Evolutionary conservation across 2,888 invertebrate genomes (phyloP), one percentile per base, ranked within the genome.

Genomic region (Elegia similella): DNA sequence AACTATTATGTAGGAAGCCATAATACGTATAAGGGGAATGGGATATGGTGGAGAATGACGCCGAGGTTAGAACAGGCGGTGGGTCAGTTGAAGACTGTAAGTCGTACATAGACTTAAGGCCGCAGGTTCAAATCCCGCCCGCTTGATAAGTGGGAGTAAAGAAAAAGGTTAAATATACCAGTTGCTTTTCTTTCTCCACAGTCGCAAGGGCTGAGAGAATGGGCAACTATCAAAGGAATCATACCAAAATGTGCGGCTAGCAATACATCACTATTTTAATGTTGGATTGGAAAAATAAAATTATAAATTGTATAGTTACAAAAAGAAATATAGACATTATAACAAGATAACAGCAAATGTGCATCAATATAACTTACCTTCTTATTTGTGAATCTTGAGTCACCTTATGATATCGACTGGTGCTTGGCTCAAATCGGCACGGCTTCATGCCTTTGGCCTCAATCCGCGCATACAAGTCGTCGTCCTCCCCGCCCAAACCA

Each of bases 401-500:
- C 53, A 95, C 76, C 95, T 95, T 95, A 34, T 94, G 93, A 74
- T 95, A 96, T 56, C 92, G 92, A 62, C 95, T 95, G 17, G 94
- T 92, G 10, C 92, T 85, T 10, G 95, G 94, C 52, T 94, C 93
- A 81, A 96, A 96, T 58, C 96, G 92, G 55, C 93, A 94, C 7
- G 95, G 84, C 68, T 92, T 86, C 42, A 93, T 76, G 42, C 92
- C 79, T 50, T 86, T 78, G 32, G 86, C 78, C 54, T 86, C 73
- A 16, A 94, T 72, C 10, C 94, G 82, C 10, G 80, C 89, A 71
- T 93, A 95, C 61, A 98, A 93, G 80, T 98, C 97, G 82, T 98
- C 97, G 82, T 98, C 97, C 82, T 98, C 98, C 12, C 96, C 98
- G 30, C 96, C 96, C 96, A 96, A 96, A 0, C 97, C 98, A 80